These are phyloP conservation scores for Actinopyga echinites DNA, from an alignment of 53 echinoderm and acorn worm species.

Conservation along the genomic window DNA sequence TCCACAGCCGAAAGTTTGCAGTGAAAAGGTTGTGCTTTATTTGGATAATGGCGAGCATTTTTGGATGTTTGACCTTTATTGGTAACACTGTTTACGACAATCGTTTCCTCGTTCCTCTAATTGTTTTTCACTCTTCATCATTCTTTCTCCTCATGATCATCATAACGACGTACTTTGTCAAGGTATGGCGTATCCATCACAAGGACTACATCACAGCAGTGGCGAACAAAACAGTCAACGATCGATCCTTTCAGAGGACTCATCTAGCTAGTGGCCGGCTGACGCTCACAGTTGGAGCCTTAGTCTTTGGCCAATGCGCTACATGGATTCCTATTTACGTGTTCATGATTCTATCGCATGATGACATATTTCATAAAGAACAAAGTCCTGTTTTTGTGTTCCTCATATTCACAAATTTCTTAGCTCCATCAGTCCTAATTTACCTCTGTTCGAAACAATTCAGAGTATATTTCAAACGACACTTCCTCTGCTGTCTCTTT, in stretches of 20 bases:
- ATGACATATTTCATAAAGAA: background rate
- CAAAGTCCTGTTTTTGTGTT: background rate
- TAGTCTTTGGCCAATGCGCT: background rate
- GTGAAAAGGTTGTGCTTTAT: background rate
- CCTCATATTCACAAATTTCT: background rate
- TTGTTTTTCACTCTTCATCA: background rate
- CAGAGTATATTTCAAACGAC: slow-evolving; percentile 17
- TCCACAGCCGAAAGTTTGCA: background rate
- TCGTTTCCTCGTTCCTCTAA: background rate
- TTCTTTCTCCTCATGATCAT: background rate
- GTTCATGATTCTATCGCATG: background rate
- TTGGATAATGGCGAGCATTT: background rate
- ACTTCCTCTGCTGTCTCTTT: slow-evolving; percentile 6
- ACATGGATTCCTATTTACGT: slow-evolving; percentile 1
- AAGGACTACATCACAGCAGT: background rate
- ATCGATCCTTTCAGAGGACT: slow-evolving; percentile 1
- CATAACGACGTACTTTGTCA: background rate
- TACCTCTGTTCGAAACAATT: background rate
- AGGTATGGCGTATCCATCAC: background rate
- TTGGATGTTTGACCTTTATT: background rate
- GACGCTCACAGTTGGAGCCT: background rate
- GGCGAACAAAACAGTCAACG: background rate
- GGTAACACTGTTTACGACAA: background rate
- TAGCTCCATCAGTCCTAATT: background rate
- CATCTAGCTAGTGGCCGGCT: background rate